Evolutionary conservation across 1,140 invertebrate species (phyloP).

Genomic region (Eumaeus atala): DNA sequence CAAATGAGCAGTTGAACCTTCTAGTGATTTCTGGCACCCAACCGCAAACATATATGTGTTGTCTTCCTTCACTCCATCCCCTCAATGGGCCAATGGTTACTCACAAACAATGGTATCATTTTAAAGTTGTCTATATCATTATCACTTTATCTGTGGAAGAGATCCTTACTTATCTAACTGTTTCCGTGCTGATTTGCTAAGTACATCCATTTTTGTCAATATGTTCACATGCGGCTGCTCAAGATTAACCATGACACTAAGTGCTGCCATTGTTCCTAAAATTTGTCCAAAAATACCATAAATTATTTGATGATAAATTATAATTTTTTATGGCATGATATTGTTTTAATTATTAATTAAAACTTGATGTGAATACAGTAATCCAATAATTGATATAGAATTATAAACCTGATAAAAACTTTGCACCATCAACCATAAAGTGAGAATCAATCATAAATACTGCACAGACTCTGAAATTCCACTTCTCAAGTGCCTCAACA

Average conservation of each 20-base stretch:
- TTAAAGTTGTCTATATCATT: no score
- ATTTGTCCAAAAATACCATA: background rate
- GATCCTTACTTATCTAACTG: conserved; percentile 81
- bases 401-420: conserved; percentile 87
- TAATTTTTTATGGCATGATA: no score
- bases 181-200: conserved; percentile 87
- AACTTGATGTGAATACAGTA: conserved; percentile 14
- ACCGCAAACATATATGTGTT: no score
- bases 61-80: no score
- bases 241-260: conserved; percentile 97
- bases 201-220: conserved; percentile 95
- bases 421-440: conserved; percentile 96
- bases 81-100: no score
- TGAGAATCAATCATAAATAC: conserved; percentile 97
- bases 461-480: conserved; percentile 93
- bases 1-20: no score
- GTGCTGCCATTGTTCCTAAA: conserved; percentile 89
- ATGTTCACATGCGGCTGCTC: conserved; percentile 96
- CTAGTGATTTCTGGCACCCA: no score
- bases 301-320: background rate
- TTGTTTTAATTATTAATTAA: no score
- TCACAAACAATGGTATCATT: no score
- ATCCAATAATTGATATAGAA: background rate
- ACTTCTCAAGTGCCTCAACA: conserved; percentile 86
- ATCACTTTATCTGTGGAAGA: no score